phyloP scores from a whole-genome alignment of 1,140 invertebrate genomes.

The Anastrepha ludens region DNA sequence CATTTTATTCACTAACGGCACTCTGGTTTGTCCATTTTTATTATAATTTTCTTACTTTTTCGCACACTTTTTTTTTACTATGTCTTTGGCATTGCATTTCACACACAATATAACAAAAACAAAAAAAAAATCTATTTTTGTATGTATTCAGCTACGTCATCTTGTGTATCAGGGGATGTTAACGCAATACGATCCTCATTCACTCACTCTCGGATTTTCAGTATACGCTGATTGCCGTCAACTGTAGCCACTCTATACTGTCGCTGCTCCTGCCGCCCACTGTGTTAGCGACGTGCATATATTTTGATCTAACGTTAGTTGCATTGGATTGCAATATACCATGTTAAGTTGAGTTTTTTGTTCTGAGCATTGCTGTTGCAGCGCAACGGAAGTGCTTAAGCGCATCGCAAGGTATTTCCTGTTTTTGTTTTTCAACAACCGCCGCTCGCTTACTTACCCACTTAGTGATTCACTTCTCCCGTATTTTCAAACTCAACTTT shows the following conservation, averaged over 20 bases:
- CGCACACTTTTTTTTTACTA: not conserved
- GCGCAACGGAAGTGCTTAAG: constrained; percentile 70
- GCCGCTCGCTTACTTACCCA: constrained; percentile 16
- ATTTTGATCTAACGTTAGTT: not conserved
- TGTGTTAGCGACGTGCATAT: not conserved
- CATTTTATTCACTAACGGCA: not conserved
- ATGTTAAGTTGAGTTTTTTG: not conserved
- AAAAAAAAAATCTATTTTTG: not conserved
- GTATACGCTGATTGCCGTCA: not conserved
- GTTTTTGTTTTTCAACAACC: constrained; percentile 72
- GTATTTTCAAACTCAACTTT: constrained; percentile 23
- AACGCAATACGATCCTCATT: constrained; percentile 1
- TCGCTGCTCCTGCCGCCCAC: not conserved
- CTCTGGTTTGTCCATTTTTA: constrained; percentile 15
- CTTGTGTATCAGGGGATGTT: constrained; percentile 2
- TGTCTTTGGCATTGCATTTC: not conserved
- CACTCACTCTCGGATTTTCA: not conserved
- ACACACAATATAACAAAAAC: too few species aligned
- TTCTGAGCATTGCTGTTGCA: not conserved
- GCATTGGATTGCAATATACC: constrained; percentile 7
- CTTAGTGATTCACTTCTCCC: constrained; percentile 13
- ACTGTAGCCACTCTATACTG: not conserved
- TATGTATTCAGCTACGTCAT: not conserved
- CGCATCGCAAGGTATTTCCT: constrained; percentile 72
- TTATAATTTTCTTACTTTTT: constrained; percentile 5